Conservation (phyloP, 2,888 invertebrate genomes). For the Fabriciana adippe region DNA sequence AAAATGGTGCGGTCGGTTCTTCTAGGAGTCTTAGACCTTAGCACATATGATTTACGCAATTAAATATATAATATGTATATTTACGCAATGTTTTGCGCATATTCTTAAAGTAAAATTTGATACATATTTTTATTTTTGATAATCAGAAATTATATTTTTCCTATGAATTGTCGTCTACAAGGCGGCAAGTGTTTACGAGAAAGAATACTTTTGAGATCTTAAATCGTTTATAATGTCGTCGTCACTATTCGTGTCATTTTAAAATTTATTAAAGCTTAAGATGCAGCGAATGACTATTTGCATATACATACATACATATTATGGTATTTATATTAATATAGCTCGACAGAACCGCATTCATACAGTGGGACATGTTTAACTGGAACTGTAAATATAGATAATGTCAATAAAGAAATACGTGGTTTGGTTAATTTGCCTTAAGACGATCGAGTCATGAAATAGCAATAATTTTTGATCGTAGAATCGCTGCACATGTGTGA, state of each 20-base stretch:
- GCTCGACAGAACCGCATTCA: not conserved
- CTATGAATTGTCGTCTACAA: slow-evolving; percentile 69
- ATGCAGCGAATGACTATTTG: slow-evolving; percentile 43
- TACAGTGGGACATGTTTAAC: slow-evolving; percentile 47
- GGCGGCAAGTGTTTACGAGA: slow-evolving; percentile 63
- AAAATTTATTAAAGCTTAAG: slow-evolving; percentile 56
- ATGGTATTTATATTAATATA: slow-evolving; percentile 3
- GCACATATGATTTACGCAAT: slow-evolving; percentile 43
- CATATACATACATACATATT: slow-evolving; percentile 3
- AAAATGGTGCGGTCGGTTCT: slow-evolving; percentile 6
- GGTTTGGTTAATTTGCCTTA: slow-evolving; percentile 70
- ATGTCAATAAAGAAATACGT: slow-evolving; percentile 53
- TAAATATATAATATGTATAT: slow-evolving; percentile 42
- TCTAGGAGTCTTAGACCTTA: not conserved
- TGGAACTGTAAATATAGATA: slow-evolving; percentile 46
- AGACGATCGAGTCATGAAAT: slow-evolving; percentile 68
- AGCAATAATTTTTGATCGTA: slow-evolving; percentile 74
- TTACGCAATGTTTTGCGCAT: slow-evolving; percentile 62
- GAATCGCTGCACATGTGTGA: slow-evolving; percentile 75
- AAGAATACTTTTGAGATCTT: slow-evolving; percentile 71
- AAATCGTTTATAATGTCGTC: slow-evolving; percentile 63
- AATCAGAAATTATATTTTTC: slow-evolving; percentile 76
- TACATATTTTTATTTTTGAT: slow-evolving; percentile 77
- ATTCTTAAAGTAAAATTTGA: slow-evolving; percentile 58
- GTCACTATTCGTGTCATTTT: slow-evolving; percentile 61